A percentile compares a stretch with the other conserved stretches of the same genome.
phyloP scores from a whole-genome alignment of 2,888 invertebrate species.

The Polyploca ridens region DNA sequence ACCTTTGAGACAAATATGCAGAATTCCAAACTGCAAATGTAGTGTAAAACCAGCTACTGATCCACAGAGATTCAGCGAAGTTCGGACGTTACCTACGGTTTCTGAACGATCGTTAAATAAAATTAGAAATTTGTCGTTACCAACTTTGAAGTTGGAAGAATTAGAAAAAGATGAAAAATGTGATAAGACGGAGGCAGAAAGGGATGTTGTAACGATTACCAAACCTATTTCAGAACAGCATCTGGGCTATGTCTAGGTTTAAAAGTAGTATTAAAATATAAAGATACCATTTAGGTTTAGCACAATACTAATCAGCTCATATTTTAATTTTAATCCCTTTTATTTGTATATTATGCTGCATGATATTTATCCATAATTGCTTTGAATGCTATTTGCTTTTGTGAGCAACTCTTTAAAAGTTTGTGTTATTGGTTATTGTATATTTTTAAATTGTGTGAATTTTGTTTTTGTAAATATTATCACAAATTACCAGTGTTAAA shows the following conservation, averaged over 20 bases:
- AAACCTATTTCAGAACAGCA: slow-evolving; percentile 83
- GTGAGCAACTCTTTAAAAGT: slow-evolving; percentile 19
- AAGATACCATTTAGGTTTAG: slow-evolving; percentile 53
- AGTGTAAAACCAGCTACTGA: slow-evolving; percentile 54
- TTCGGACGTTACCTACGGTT: slow-evolving; percentile 65
- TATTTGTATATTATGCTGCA: slow-evolving; percentile 54
- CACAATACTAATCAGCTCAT: slow-evolving; percentile 44
- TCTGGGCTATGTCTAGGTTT: slow-evolving; percentile 77
- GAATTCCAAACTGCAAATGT: slow-evolving; percentile 78
- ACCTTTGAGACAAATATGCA: slow-evolving; percentile 66
- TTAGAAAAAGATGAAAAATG: slow-evolving; percentile 54
- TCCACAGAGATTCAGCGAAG: slow-evolving; percentile 62
- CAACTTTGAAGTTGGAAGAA: slow-evolving; percentile 74
- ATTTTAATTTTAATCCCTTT: slow-evolving; percentile 34
- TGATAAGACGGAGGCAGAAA: slow-evolving; percentile 64
- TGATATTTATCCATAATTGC: slow-evolving; percentile 32
- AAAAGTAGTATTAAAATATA: slow-evolving; percentile 18
- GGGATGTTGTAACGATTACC: slow-evolving; percentile 53
- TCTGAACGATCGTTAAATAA: slow-evolving; percentile 67
- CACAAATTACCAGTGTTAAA: slow-evolving; percentile 64
- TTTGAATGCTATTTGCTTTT: slow-evolving; percentile 32
- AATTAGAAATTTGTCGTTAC: slow-evolving; percentile 73
- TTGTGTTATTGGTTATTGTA: slow-evolving; percentile 25
- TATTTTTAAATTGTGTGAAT: slow-evolving; percentile 37
- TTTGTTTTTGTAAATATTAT: slow-evolving; percentile 50